Evolutionary conservation across 2,888 invertebrate genomes (phyloP).

Genomic region (Macrostomum cliftonense): DNA sequence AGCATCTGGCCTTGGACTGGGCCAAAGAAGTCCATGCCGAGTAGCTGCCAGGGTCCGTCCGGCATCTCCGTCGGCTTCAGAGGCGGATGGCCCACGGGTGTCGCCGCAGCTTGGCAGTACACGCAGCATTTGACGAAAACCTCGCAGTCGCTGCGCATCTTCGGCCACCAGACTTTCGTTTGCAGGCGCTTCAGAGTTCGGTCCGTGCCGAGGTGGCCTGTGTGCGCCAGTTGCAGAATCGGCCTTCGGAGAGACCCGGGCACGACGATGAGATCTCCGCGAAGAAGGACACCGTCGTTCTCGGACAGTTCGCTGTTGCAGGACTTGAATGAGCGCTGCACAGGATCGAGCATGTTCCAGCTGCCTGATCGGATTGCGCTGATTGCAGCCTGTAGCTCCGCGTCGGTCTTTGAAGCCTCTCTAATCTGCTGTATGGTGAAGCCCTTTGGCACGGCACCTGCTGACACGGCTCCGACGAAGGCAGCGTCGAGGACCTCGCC

Average conservation of each 20-base stretch:
- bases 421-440: background rate
- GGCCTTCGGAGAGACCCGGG: background rate
- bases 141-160: background rate
- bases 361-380: background rate
- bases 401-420: background rate
- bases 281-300: too few species aligned
- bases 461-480: background rate
- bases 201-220: background rate
- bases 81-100: conserved; percentile 5
- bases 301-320: too few species aligned
- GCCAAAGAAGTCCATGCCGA: conserved; percentile 5
- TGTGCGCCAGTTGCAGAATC: background rate
- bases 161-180: conserved; percentile 2
- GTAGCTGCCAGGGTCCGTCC: conserved; percentile 9
- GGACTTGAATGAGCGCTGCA: background rate
- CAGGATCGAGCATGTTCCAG: background rate
- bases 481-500: background rate
- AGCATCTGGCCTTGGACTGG: conserved; percentile 7
- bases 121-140: background rate
- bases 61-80: conserved; percentile 4
- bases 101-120: background rate
- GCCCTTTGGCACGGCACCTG: conserved; percentile 1
- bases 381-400: background rate
- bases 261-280: background rate
- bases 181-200: background rate